Percentiles rank a stretch among this genome's conserved stretches.
Evolutionary conservation across 2,888 invertebrate species (phyloP).

Genomic region (Yponomeuta evonymella): DNA sequence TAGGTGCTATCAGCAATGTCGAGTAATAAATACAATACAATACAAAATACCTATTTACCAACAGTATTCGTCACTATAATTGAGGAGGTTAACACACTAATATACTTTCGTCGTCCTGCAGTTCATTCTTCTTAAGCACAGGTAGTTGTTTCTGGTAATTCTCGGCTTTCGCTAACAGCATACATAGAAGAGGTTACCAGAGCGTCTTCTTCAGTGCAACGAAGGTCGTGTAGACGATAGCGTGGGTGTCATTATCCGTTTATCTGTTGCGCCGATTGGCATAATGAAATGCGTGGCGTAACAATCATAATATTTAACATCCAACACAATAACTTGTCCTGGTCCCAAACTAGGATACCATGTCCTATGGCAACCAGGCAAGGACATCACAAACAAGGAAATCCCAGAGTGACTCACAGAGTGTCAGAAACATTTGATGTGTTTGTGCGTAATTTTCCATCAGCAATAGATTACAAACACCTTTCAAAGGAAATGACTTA

Average conservation of each 20-base stretch:
- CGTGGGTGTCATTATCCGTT: not conserved
- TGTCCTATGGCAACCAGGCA: too few relatives aligned
- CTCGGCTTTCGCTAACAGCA: not conserved
- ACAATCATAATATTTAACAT: not conserved
- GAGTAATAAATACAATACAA: too few relatives aligned
- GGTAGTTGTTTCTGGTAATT: not conserved
- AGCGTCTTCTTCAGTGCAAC: not conserved
- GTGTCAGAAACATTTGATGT: too few relatives aligned
- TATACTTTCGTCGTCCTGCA: not conserved
- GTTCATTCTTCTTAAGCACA: not conserved
- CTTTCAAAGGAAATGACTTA: too few relatives aligned
- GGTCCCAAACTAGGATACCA: too few relatives aligned
- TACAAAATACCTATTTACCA: too few relatives aligned
- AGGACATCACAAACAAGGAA: too few relatives aligned
- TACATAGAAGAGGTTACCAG: not conserved
- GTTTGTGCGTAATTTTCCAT: too few relatives aligned
- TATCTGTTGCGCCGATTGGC: not conserved
- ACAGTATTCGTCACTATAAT: not conserved
- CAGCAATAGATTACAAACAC: too few relatives aligned
- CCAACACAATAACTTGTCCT: too few relatives aligned
- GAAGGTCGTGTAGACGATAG: not conserved
- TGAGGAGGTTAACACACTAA: not conserved
- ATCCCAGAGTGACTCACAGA: too few relatives aligned
- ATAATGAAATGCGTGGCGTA: not conserved
- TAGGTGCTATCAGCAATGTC: too few relatives aligned